Evolutionary conservation across 2,797 vertebrate genomes (phyloP), one percentile per base, ranked within the genome.

Genomic region (Neopelma chrysocephalum): DNA sequence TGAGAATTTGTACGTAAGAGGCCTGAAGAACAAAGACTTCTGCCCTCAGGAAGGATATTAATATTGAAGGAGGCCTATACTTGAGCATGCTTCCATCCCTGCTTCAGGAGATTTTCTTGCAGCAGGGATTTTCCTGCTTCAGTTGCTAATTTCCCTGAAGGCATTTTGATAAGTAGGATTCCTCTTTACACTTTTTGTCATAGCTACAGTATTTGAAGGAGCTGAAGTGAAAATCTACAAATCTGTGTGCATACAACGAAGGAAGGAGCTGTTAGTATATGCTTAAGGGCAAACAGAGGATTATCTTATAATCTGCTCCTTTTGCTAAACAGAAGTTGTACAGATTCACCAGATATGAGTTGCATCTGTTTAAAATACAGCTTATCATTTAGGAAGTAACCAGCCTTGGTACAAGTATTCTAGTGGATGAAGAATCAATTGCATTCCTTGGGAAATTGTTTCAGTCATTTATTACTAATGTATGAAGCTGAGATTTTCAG

Each of bases 21-120:
- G 8, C 61, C 61, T 48, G 40, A 87, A 90, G 84, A 91, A 94
- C 91, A 93, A 93, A 96, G 82, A 40, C n/a, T 5, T 91, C 57
- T 91, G 40, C 58, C 61, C 72, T 85, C 61, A 76, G 91, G 72
- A 88, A 90, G 73, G 56, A 82, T 92, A 91, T 96, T 93, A 92
- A 81, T 72, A 80, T 53, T 79, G 92, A 87, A 95, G 84, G 85
- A 87, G n/a, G 15, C 34, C 72, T 92, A 36, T 38, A 85, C 31
- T 64, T 78, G 68, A 89, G 68, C 71, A 57, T 80, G 34, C 53
- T 89, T 90, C 82, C 87, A 58, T 54, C 32, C 36, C 25, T 65
- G 60, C 82, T 93, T 53, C 61, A 36, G 87, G 82, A 76, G 89
- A 90, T 94, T 92, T 96, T 95, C 77, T 92, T 94, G 72, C 94